phyloP scores from a whole-genome alignment of 1,140 invertebrate genomes.

The Drosophila nigrodunni region DNA sequence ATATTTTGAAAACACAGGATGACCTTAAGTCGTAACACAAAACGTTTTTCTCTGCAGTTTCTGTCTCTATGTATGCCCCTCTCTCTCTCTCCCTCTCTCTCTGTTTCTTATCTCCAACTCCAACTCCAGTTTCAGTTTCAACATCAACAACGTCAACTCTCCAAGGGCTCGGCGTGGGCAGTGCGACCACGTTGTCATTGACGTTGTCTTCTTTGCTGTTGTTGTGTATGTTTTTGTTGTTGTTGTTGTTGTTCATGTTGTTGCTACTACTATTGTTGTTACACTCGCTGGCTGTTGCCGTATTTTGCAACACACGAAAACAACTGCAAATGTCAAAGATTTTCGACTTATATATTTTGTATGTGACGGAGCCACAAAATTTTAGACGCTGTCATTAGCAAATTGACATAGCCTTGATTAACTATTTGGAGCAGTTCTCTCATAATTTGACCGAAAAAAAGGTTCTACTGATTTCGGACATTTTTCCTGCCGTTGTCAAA shows the following conservation, averaged over 20 bases:
- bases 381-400: conserved; percentile 1
- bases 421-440: conserved; percentile 1
- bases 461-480: neutral
- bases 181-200: conserved; percentile 14
- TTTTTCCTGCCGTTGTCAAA: neutral
- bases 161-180: conserved; percentile 69
- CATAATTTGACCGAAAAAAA: neutral
- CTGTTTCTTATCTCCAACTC: neutral
- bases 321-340: conserved; percentile 22
- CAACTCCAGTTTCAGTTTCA: neutral
- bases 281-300: conserved; percentile 4
- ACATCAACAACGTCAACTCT: neutral
- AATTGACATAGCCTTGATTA: neutral
- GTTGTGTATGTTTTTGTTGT: conserved; percentile 10
- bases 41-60: neutral
- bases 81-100: neutral
- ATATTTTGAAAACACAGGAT: too few species aligned
- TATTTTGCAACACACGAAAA: conserved; percentile 19
- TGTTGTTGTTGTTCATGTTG: conserved; percentile 14
- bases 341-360: conserved; percentile 10
- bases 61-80: neutral
- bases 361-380: conserved; percentile 5
- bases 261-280: conserved; percentile 11
- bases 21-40: too few species aligned
- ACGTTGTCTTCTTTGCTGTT: conserved; percentile 13